Percentiles rank a stretch among this genome's conserved stretches.
Evolutionary conservation across 2,888 invertebrate genomes (phyloP).

Genomic region (Heterodera filipjevi): DNA sequence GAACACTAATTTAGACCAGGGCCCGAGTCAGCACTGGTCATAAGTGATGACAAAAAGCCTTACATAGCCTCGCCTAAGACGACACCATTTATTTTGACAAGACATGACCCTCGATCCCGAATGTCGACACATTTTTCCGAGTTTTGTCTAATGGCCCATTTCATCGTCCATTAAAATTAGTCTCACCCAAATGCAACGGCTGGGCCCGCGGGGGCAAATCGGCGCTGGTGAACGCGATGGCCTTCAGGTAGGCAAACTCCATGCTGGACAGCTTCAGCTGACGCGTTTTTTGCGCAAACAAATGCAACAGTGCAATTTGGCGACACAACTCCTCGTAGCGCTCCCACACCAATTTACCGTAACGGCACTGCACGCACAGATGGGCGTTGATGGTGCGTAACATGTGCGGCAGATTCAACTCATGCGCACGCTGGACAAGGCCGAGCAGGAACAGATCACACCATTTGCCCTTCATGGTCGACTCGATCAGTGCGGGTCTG

Average conservation of each 20-base stretch:
- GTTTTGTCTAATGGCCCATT: too few species aligned
- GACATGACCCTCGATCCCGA: too few species aligned
- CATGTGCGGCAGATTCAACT: slow-evolving; percentile 74
- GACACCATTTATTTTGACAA: too few species aligned
- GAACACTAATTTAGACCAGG: too few species aligned
- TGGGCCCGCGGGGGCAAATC: slow-evolving; percentile 43
- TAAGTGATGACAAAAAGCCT: too few species aligned
- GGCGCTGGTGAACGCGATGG: slow-evolving; percentile 61
- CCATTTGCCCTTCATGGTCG: slow-evolving; percentile 85
- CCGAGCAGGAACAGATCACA: slow-evolving; percentile 88
- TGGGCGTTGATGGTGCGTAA: slow-evolving; percentile 82
- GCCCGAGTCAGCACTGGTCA: too few species aligned
- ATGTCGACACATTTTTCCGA: too few species aligned
- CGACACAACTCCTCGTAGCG: slow-evolving; percentile 55
- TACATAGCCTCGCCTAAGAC: too few species aligned
- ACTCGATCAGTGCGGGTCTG: slow-evolving; percentile 72
- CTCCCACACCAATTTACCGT: slow-evolving; percentile 66
- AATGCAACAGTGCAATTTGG: slow-evolving; percentile 46
- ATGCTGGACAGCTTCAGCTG: slow-evolving; percentile 48
- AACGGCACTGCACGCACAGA: slow-evolving; percentile 71
- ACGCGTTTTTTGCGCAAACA: slow-evolving; percentile 44
- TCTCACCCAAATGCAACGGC: background rate
- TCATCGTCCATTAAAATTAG: too few species aligned
- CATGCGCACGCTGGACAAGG: slow-evolving; percentile 81
- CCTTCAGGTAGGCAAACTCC: slow-evolving; percentile 64